Conservation (phyloP, 2,888 invertebrate species). For the Calephelis perditalis region DNA sequence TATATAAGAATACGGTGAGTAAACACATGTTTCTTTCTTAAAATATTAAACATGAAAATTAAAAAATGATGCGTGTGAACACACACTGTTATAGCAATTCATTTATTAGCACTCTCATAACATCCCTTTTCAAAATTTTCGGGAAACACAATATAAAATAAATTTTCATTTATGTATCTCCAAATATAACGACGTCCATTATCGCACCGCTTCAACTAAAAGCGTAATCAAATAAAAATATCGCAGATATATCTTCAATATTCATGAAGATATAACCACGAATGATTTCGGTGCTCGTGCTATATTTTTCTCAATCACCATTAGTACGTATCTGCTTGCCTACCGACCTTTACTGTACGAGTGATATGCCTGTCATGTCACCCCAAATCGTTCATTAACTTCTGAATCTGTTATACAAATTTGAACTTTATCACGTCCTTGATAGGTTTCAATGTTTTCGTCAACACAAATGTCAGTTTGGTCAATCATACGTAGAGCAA, state of each 20-base stretch:
- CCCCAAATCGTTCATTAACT: slow-evolving; percentile 51
- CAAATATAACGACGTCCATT: slow-evolving; percentile 41
- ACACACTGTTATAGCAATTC: too few relatives aligned
- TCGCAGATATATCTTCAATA: slow-evolving; percentile 69
- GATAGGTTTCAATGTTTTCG: slow-evolving; percentile 33
- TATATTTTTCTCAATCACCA: slow-evolving; percentile 78
- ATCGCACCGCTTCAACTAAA: slow-evolving; percentile 43
- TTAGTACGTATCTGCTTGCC: slow-evolving; percentile 72
- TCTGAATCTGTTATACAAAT: slow-evolving; percentile 29
- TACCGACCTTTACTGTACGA: slow-evolving; percentile 61
- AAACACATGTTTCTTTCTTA: too few relatives aligned
- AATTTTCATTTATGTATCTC: slow-evolving; percentile 1
- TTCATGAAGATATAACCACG: slow-evolving; percentile 75
- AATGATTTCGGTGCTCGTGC: slow-evolving; percentile 61
- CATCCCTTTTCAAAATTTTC: not conserved
- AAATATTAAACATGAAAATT: too few relatives aligned
- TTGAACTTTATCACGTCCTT: slow-evolving; percentile 26
- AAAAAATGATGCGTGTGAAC: too few relatives aligned
- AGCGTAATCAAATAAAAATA: slow-evolving; percentile 64
- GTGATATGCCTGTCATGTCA: slow-evolving; percentile 45
- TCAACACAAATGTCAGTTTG: slow-evolving; percentile 34
- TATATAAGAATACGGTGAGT: too few relatives aligned
- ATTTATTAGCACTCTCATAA: not conserved
- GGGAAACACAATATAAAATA: slow-evolving; percentile 1
- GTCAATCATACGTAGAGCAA: slow-evolving; percentile 43